Base-by-base conservation (phyloP, 2,888 invertebrate genomes). In the Trisateles emortualis region DNA sequence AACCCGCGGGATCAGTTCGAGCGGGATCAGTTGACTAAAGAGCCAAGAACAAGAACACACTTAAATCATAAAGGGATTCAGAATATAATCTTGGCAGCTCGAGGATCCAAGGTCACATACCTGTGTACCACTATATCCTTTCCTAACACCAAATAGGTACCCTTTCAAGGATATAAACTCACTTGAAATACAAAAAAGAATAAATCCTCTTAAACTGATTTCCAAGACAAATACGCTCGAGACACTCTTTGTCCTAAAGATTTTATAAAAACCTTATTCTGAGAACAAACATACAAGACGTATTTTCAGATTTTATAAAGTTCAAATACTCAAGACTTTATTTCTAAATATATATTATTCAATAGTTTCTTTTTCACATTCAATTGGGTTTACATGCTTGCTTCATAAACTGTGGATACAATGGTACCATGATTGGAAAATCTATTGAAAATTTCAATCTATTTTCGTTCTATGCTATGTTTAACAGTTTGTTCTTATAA, bases 121-220 rank as follows among this genome's bases (percentile, higher is more conserved):
- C n/a, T n/a, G n/a, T n/a, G n/a, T n/a, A n/a, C n/a, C 59, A 43
- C 32, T 51, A 3, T 2, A n/a, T 8, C 0, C 0, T 9, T n/a
- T 29, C 10, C 9, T 2, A 9, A 24, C 9, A 29, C 29, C 9
- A 10, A 29, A n/a, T 29, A 29, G 3, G 3, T 24, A 24, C 24
- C 3, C 9, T 3, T 10, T 29, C 3, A 29, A 29, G 0, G 29
- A 29, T 10, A 43, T 16, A 43, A 16, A 17, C 6, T 3, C 33
- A 14, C 26, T 19, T 41, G 26, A 47, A 24, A 47, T 47, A 58
- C 36, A 2, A 67, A 58, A 57, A 35, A 39, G 29, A 60, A 52
- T 45, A 62, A 54, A 58, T 51, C 54, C 43, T 50, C 58, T 43
- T 50, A 50, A 50, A 44, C 36, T 55, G 41, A 50, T 62, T 67